Percentiles rank a stretch among this genome's conserved stretches.
Evolutionary conservation across 2,797 vertebrate species (phyloP).

Genomic region (Neosilurus mollespiculum): DNA sequence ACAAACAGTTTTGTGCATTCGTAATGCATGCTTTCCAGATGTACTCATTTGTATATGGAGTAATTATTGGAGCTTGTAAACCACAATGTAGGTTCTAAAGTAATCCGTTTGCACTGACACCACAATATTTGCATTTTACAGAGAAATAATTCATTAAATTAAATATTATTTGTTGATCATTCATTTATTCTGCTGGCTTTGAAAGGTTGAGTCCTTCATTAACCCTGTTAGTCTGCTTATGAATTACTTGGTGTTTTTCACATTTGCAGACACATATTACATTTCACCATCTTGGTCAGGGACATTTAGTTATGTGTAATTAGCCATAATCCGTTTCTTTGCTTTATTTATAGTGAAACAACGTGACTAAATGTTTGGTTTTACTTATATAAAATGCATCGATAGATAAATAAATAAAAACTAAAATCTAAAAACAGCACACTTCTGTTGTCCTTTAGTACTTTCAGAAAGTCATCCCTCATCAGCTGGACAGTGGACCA

Average conservation of each 20-base stretch:
- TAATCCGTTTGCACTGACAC: neutral
- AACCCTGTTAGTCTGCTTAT: neutral
- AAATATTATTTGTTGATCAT: no score
- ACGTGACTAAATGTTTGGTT: neutral
- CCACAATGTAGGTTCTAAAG: neutral
- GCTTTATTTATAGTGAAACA: neutral
- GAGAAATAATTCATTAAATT: no score
- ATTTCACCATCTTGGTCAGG: neutral
- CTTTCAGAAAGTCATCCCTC: conserved; percentile 96
- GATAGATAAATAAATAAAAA: neutral
- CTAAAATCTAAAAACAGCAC: neutral
- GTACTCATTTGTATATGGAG: neutral
- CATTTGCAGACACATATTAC: neutral
- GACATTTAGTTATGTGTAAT: neutral
- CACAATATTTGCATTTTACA: neutral
- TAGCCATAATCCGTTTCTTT: neutral
- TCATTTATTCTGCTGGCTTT: neutral
- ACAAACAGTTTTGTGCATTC: neutral
- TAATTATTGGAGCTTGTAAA: neutral
- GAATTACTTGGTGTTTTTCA: neutral
- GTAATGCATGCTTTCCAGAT: neutral
- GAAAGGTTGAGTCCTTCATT: neutral
- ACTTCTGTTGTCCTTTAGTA: conserved; percentile 71
- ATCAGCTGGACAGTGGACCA: conserved; percentile 91
- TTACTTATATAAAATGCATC: neutral